Evolutionary conservation across 2,888 invertebrate species (phyloP), one percentile per base, ranked within the genome.

Genomic region (Leptura quadrifasciata): DNA sequence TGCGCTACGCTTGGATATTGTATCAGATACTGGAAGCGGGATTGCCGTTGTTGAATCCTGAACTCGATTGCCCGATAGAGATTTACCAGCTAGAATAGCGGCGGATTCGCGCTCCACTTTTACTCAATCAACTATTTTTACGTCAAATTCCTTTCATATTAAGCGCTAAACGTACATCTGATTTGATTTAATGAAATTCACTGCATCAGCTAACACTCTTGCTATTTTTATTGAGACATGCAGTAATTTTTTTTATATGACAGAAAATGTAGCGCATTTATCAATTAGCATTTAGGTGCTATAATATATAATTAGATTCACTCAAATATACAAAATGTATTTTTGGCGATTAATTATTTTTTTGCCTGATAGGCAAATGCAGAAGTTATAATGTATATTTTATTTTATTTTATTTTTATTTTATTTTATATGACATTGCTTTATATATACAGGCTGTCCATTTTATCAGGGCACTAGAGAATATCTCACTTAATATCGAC

Each of bases 1-100:
- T 83, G 82, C 85, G 84, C 84, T 81, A 83, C 79, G 77, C 82
- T 77, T 80, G 83, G 82, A 85, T 86, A 86, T 86, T 86, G 85
- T 85, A 85, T 83, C 81, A 81, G 78, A 82, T 81, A 76, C 74
- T 72, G 55, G 68, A 64, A 68, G 78, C 65, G 74, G 77, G 75
- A 74, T 72, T 76, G 76, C 65, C 21, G 64, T 64, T 64, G 75
- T 63, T 35, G 57, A 31, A 15, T 39, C 39, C 52, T 31, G 65
- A 67, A 67, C 58, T 73, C 65, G 24, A 47, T 73, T 73, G 39
- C 60, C 60, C 61, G 15, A 52, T 54, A 65, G 47, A 52, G 52
- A 65, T 65, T 65, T 65, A 54, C 54, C 39, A 64, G 39, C 9
- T 10, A 31, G 47, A 47, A 64, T 35, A 21, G 39, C 39, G 15